Conservation (phyloP, 2,797 vertebrate genomes). For the Onychomys arenicola region DNA sequence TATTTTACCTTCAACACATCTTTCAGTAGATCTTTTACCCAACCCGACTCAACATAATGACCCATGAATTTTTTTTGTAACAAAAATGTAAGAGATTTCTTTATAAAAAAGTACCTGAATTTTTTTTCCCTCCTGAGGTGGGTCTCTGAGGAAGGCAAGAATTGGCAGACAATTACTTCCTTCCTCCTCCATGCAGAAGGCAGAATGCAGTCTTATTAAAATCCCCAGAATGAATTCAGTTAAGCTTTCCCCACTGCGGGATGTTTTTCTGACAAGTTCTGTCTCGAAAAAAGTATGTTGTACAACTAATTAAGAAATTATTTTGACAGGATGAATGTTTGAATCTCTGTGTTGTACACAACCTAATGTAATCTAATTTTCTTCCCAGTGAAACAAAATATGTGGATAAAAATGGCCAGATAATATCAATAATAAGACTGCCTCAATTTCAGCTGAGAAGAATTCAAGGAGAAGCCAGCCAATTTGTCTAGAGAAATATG, state of each 20-base stretch:
- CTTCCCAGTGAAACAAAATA: slow-evolving; percentile 80
- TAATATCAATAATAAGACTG: slow-evolving; percentile 81
- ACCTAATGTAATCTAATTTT: slow-evolving; percentile 86
- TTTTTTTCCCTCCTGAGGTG: slow-evolving; percentile 71
- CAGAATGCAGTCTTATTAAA: slow-evolving; percentile 84
- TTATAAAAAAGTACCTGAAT: slow-evolving; percentile 75
- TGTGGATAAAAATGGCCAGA: slow-evolving; percentile 78
- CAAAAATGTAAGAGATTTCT: slow-evolving; percentile 68
- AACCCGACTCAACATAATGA: slow-evolving; percentile 56
- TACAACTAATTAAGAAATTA: slow-evolving; percentile 87
- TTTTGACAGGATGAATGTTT: slow-evolving; percentile 86
- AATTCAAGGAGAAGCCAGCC: slow-evolving; percentile 68
- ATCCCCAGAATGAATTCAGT: slow-evolving; percentile 84
- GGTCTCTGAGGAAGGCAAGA: slow-evolving; percentile 81
- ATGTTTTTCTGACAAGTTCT: slow-evolving; percentile 85
- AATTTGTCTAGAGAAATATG: slow-evolving; percentile 79
- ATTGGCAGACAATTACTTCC: slow-evolving; percentile 75
- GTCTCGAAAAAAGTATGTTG: slow-evolving; percentile 85
- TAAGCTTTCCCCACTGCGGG: slow-evolving; percentile 78
- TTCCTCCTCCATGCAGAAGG: slow-evolving; percentile 69
- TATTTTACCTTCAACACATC: slow-evolving; percentile 57
- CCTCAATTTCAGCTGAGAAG: slow-evolving; percentile 74
- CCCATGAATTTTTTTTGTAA: slow-evolving; percentile 56
- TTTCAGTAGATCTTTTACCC: slow-evolving; percentile 50
- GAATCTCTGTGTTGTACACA: slow-evolving; percentile 84